These are phyloP conservation scores for Actenoides hombroni DNA, from an alignment of 2,113 vertebrate species.

Conservation along the genomic window DNA sequence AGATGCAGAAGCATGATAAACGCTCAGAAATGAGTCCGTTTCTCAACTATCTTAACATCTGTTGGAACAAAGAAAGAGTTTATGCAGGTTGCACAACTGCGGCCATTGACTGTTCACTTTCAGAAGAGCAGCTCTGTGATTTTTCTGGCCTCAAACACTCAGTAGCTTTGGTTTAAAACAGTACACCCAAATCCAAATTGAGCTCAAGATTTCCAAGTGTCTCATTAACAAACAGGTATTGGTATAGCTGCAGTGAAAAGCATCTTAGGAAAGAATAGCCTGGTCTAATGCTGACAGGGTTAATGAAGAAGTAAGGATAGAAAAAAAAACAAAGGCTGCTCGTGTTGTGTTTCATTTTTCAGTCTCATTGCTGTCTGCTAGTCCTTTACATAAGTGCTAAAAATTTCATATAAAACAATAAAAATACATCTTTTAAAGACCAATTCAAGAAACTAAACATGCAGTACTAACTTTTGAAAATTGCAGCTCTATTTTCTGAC, in stretches of 20 bases:
- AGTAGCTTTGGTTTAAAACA: background rate
- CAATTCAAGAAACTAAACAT: background rate
- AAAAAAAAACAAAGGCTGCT: background rate
- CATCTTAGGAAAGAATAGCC: background rate
- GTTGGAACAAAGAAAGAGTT: background rate
- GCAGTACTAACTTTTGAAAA: background rate
- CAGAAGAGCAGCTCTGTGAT: background rate
- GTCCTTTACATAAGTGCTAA: background rate
- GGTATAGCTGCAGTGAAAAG: background rate
- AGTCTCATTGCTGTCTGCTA: background rate
- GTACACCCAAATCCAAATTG: background rate
- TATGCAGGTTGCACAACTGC: background rate
- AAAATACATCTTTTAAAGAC: background rate
- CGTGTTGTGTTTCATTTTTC: background rate
- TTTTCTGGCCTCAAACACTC: background rate
- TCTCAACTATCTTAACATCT: background rate
- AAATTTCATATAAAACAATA: background rate
- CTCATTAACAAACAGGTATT: background rate
- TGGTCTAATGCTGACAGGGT: background rate
- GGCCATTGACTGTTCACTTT: background rate
- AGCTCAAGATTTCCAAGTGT: background rate
- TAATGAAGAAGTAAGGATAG: background rate
- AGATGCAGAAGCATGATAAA: background rate
- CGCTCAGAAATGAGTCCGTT: background rate
- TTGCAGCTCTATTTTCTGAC: background rate